Evolutionary conservation across 1,140 invertebrate genomes (phyloP).

Genomic region (Scaptodrosophila lebanonensis): DNA sequence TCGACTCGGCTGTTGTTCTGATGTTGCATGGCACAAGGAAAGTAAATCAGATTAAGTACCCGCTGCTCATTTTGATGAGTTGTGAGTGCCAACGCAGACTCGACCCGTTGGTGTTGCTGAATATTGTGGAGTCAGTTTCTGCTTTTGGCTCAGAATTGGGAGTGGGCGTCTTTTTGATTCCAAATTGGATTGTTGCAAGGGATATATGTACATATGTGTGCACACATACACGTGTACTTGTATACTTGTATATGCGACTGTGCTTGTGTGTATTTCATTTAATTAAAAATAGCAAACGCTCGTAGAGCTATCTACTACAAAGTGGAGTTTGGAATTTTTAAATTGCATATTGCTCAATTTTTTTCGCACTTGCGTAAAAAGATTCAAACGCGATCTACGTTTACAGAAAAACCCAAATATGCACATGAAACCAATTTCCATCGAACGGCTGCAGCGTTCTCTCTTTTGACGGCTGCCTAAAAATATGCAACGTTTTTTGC

Average conservation of each 20-base stretch:
- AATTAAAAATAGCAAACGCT: constrained; percentile 37
- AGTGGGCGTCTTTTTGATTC: constrained; percentile 54
- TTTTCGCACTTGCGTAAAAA: too few species aligned
- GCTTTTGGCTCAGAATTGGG: neutral
- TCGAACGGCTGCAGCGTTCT: too few species aligned
- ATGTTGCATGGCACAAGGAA: constrained; percentile 42
- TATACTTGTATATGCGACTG: constrained; percentile 16
- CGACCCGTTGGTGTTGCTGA: too few species aligned
- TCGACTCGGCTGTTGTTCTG: constrained; percentile 23
- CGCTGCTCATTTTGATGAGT: constrained; percentile 74
- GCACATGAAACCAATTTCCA: too few species aligned
- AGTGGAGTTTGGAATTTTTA: too few species aligned
- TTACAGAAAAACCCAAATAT: too few species aligned
- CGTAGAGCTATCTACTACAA: constrained; percentile 17
- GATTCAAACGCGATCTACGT: too few species aligned
- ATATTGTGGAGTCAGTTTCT: neutral
- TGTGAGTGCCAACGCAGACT: constrained; percentile 31
- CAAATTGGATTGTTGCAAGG: constrained; percentile 45
- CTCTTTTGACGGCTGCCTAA: constrained; percentile 1
- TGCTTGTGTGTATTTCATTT: constrained; percentile 3
- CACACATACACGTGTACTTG: neutral
- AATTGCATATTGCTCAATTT: neutral
- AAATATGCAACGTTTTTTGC: constrained; percentile 17
- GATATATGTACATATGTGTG: constrained; percentile 22
- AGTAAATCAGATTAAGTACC: constrained; percentile 75